phyloP scores from a whole-genome alignment of 1,140 invertebrate species.

The Macrocentrus cingulum region DNA sequence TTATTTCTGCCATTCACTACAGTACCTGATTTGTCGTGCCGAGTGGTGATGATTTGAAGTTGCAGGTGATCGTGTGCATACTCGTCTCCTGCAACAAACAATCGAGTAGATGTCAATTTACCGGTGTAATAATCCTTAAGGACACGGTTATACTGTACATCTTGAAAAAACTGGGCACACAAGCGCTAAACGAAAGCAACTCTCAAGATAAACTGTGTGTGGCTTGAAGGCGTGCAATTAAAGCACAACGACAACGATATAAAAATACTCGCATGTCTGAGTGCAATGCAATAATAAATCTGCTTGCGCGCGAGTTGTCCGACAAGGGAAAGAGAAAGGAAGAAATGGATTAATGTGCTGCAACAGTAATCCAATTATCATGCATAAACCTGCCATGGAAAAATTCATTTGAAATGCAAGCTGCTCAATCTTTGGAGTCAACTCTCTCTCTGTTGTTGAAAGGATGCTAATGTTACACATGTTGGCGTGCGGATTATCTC shows the following conservation, averaged over 20 bases:
- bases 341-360: not conserved
- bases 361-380: not conserved
- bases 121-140: not conserved
- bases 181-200: not conserved
- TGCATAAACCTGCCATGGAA: too few species aligned
- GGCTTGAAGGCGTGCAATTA: conserved; percentile 32
- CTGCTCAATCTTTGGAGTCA: too few species aligned
- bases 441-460: not conserved
- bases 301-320: not conserved
- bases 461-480: not conserved
- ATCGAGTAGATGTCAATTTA: too few species aligned
- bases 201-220: conserved; percentile 21
- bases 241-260: conserved; percentile 28
- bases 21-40: conserved; percentile 42
- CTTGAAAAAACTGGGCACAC: too few species aligned
- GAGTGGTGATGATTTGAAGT: conserved; percentile 37
- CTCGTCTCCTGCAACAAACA: conserved; percentile 46
- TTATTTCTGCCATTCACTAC: not conserved
- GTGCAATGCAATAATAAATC: conserved; percentile 5
- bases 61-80: conserved; percentile 38
- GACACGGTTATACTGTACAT: too few species aligned
- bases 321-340: not conserved
- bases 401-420: too few species aligned
- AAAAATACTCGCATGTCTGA: conserved; percentile 19
- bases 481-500: conserved; percentile 23